Evolutionary conservation across 2,113 vertebrate species (phyloP), one percentile per base, ranked within the genome.

Genomic region (Campylorhamphus procurvoides): DNA sequence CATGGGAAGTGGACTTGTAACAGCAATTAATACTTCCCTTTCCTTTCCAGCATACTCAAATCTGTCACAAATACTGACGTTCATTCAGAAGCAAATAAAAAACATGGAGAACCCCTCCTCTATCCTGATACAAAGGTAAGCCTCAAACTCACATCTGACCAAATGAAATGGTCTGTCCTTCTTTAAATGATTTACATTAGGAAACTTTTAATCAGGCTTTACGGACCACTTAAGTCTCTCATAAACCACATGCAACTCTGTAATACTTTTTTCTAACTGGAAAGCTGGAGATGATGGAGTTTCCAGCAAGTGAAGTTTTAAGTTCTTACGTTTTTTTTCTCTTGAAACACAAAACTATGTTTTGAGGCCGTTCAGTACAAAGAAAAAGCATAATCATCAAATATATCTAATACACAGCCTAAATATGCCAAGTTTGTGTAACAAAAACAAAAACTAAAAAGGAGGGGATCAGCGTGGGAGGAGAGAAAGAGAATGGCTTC

Each of bases 381-480:
- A 87, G 24, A 1, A 7, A 78, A 93, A 86, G 37, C 8, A 17
- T 39, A 89, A 64, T 35, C 31, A 53, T 78, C 40, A 63, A 71
- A 58, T 12, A 28, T 28, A 68, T 27, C 25, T 91, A 89, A 80
- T 27, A 22, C 9, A 55, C 17, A 89, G 46, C 27, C 33, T 80
- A 62, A 89, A 84, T 50, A 42, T 85, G 50, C 40, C 67, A 86
- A 85, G 40, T 84, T 31, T 73, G 35, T 17, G 14, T 58, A 64
- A 62, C 7, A 60, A 79, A 74, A 81, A 50, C 11, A 25, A 14
- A 28, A 7, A 40, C 11, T 12, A 46, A 46, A 31, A 22, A 5
- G 4, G 1, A 3, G 0, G 8, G 6, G 6, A 1, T 22, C 1
- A 2, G 27, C 11, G 14, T 55, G 18, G 31, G 3, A 16, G 15